Evolutionary conservation across 2,113 vertebrate genomes (phyloP).

Genomic region (Nyctibius bracteatus): DNA sequence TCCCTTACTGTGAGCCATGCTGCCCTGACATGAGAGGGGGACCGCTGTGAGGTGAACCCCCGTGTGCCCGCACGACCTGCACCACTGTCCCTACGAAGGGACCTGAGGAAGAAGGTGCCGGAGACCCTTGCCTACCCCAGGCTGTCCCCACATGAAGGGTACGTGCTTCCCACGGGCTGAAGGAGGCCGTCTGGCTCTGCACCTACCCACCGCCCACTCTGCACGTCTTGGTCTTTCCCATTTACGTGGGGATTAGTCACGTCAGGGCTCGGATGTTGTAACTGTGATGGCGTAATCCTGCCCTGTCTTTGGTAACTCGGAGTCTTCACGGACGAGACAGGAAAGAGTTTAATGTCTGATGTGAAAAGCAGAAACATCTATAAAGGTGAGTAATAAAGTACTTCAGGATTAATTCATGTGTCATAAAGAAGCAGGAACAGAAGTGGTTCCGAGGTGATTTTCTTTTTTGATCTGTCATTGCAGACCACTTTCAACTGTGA

Average conservation of each 20-base stretch:
- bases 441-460: background rate
- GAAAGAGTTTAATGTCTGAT: background rate
- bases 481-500: background rate
- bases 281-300: constrained; percentile 1
- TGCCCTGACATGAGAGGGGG: background rate
- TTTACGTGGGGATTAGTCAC: background rate
- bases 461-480: background rate
- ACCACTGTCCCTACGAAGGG: background rate
- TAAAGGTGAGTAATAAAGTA: background rate
- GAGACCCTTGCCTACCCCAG: background rate
- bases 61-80: background rate
- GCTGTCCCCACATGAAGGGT: background rate
- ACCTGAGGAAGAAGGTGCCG: background rate
- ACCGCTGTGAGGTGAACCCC: rapidly evolving
- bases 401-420: background rate
- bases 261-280: background rate
- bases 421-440: background rate
- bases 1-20: background rate
- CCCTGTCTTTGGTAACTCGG: background rate
- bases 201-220: background rate
- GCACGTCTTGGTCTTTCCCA: background rate
- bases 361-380: background rate
- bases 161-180: background rate
- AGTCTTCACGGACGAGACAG: background rate
- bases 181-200: background rate